phyloP scores from a whole-genome alignment of 2,888 invertebrate species.

The Ectobius pallidus region DNA sequence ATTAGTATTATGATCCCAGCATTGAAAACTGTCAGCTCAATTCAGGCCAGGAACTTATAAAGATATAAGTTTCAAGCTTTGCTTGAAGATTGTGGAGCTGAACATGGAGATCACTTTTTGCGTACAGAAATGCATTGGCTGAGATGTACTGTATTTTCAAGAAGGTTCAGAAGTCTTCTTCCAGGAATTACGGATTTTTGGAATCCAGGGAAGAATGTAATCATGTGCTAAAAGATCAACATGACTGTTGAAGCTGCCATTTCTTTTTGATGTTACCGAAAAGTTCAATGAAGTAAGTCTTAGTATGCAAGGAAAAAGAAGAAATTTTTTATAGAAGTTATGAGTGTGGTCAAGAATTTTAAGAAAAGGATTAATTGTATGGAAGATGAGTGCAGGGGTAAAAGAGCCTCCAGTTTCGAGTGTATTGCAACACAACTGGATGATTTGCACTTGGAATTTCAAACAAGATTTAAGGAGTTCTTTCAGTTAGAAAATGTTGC shows the following conservation, averaged over 20 bases:
- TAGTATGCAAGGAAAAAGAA: neutral
- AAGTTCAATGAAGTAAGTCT: neutral
- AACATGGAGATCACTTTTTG: neutral
- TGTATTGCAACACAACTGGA: neutral
- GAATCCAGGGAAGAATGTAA: neutral
- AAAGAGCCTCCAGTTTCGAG: neutral
- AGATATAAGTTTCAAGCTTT: neutral
- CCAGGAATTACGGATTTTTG: neutral
- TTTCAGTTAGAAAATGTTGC: neutral
- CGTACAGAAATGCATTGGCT: neutral
- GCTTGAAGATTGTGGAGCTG: neutral
- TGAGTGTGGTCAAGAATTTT: neutral
- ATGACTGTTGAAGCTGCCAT: neutral
- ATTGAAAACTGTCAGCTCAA: neutral
- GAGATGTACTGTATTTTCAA: neutral
- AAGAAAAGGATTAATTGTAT: neutral
- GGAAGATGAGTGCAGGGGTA: neutral
- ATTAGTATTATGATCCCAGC: too few species aligned
- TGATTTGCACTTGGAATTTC: neutral
- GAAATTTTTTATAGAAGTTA: neutral
- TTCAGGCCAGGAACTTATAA: too few species aligned
- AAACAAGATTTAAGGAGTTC: neutral
- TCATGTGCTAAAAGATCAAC: neutral
- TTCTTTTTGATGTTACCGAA: neutral
- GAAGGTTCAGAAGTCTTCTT: neutral